Percentiles rank a stretch among this genome's conserved stretches.
phyloP scores from a whole-genome alignment of 2,113 vertebrate genomes.

The Alaudala cheleensis region DNA sequence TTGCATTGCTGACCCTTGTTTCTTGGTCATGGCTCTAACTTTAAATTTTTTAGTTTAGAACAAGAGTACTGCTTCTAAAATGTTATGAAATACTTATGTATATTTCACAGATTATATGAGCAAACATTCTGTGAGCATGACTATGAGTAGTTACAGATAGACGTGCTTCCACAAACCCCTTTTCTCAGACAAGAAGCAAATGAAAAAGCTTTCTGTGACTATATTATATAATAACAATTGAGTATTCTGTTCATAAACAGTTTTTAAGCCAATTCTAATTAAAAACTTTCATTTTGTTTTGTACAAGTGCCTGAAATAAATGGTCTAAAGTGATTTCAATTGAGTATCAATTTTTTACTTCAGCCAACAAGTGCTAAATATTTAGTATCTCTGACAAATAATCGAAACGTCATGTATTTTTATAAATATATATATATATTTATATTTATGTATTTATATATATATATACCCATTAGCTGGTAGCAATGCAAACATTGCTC shows the following conservation, averaged over 20 bases:
- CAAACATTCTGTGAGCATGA: neutral
- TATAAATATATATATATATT: too few relatives aligned
- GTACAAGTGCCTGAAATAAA: neutral
- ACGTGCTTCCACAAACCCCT: neutral
- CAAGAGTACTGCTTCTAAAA: neutral
- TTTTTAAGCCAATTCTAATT: neutral
- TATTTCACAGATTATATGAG: neutral
- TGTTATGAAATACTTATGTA: neutral
- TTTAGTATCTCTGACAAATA: neutral
- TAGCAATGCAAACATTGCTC: neutral
- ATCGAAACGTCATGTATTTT: neutral
- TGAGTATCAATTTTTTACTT: neutral
- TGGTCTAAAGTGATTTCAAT: neutral
- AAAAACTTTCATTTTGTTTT: neutral
- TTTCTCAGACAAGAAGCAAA: neutral
- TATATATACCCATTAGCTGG: neutral
- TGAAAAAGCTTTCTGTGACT: neutral
- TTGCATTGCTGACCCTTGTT: neutral
- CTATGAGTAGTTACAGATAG: neutral
- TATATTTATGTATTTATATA: too few relatives aligned
- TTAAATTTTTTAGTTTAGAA: neutral
- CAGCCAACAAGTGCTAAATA: neutral
- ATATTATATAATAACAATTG: neutral
- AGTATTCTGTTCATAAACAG: neutral
- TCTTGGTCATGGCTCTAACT: neutral